A percentile compares a stretch with the other conserved stretches of the same genome.
phyloP scores from a whole-genome alignment of 2,797 vertebrate genomes.

The Clarias fuscus region DNA sequence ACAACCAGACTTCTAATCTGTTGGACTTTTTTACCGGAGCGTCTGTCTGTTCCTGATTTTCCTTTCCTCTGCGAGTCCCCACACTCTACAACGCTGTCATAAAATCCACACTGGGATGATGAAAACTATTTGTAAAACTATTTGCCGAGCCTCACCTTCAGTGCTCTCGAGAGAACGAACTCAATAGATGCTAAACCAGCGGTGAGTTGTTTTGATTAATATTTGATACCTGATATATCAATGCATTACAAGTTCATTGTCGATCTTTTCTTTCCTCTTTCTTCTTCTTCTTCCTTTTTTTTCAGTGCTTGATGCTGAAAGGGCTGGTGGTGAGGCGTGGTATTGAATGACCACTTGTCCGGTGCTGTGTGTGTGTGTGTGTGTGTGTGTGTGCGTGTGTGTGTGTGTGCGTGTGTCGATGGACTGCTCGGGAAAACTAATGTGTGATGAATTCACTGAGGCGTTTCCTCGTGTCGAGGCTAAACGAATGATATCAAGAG shows the following conservation, averaged over 20 bases:
- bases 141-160: slow-evolving; percentile 20
- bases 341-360: slow-evolving; percentile 43
- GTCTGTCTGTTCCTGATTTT: background rate
- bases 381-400: too few relatives aligned
- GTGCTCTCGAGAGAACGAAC: slow-evolving; percentile 40
- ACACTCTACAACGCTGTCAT: background rate
- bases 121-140: slow-evolving; percentile 36
- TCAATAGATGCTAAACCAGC: slow-evolving; percentile 48
- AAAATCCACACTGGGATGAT: slow-evolving; percentile 6
- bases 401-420: slow-evolving; percentile 33
- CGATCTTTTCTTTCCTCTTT: slow-evolving; percentile 17
- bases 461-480: slow-evolving; percentile 47
- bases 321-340: slow-evolving; percentile 31
- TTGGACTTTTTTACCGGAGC: background rate
- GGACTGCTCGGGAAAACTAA: slow-evolving; percentile 45
- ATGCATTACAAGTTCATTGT: slow-evolving; percentile 45
- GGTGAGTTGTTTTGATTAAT: slow-evolving; percentile 54
- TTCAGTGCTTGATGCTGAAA: slow-evolving; percentile 35
- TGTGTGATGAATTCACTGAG: slow-evolving; percentile 52
- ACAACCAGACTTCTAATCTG: background rate
- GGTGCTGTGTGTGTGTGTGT: background rate
- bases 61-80: background rate
- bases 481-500: slow-evolving; percentile 45
- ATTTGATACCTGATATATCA: slow-evolving; percentile 55
- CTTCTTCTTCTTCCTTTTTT: background rate